Percentiles rank a stretch among this genome's conserved stretches.
phyloP scores from a whole-genome alignment of 2,797 vertebrate species.

The Megalops cyprinoides region DNA sequence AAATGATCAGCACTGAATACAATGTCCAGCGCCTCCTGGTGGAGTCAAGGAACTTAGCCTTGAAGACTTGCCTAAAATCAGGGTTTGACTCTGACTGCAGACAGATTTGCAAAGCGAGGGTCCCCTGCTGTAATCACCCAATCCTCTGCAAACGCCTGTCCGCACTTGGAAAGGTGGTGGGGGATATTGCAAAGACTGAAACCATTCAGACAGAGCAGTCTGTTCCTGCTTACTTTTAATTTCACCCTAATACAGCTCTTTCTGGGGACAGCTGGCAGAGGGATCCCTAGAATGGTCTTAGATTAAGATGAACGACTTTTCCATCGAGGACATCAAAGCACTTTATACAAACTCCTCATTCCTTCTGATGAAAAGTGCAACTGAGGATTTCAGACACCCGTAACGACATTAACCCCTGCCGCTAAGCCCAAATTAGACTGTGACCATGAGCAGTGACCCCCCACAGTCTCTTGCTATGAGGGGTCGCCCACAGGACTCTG shows the following conservation, averaged over 20 bases:
- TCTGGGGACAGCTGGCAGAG: background rate
- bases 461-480: background rate
- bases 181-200: background rate
- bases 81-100: background rate
- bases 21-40: background rate
- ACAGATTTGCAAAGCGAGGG: background rate
- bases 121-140: conserved; percentile 12
- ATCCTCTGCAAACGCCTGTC: conserved; percentile 12
- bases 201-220: background rate
- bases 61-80: background rate
- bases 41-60: background rate
- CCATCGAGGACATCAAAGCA: background rate
- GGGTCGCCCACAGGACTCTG: background rate
- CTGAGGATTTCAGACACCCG: background rate
- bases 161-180: background rate
- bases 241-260: background rate
- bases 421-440: background rate
- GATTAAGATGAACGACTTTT: background rate
- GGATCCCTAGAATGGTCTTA: background rate
- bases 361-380: background rate
- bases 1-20: too few relatives aligned
- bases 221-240: background rate
- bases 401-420: background rate
- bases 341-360: background rate
- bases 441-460: background rate